These are phyloP conservation scores for Hypomecis atomaria DNA, from an alignment of 2,888 invertebrate species.

Conservation along the genomic window DNA sequence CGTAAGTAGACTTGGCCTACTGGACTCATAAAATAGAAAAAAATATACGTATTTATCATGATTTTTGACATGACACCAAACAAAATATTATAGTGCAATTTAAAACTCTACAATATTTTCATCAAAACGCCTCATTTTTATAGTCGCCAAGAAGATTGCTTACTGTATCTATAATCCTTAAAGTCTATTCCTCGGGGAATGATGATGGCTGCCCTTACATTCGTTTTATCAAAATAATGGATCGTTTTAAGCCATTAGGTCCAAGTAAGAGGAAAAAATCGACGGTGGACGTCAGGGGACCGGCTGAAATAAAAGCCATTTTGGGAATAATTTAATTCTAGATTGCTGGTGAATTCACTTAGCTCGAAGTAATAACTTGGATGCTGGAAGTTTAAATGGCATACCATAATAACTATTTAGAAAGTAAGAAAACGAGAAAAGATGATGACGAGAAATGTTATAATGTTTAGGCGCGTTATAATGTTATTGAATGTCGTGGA, in stretches of 20 bases:
- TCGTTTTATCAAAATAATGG: constrained; percentile 42
- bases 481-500: too few relatives aligned
- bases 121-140: background rate
- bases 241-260: constrained; percentile 34
- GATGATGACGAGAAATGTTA: too few relatives aligned
- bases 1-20: too few relatives aligned
- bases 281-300: constrained; percentile 24
- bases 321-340: constrained; percentile 27
- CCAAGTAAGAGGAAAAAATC: constrained; percentile 29
- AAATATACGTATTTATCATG: too few relatives aligned
- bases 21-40: too few relatives aligned
- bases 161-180: constrained; percentile 21
- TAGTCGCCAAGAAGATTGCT: background rate
- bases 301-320: constrained; percentile 21
- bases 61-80: too few relatives aligned
- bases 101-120: too few relatives aligned
- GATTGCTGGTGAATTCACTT: constrained; percentile 19
- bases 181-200: constrained; percentile 36
- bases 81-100: too few relatives aligned
- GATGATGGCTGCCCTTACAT: constrained; percentile 38
- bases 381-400: background rate
- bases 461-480: too few relatives aligned
- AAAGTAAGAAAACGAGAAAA: too few relatives aligned
- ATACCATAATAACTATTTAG: too few relatives aligned
- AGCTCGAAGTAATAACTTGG: constrained; percentile 8